phyloP scores from a whole-genome alignment of 2,888 invertebrate species.

The Cyrtodaria siliqua region DNA sequence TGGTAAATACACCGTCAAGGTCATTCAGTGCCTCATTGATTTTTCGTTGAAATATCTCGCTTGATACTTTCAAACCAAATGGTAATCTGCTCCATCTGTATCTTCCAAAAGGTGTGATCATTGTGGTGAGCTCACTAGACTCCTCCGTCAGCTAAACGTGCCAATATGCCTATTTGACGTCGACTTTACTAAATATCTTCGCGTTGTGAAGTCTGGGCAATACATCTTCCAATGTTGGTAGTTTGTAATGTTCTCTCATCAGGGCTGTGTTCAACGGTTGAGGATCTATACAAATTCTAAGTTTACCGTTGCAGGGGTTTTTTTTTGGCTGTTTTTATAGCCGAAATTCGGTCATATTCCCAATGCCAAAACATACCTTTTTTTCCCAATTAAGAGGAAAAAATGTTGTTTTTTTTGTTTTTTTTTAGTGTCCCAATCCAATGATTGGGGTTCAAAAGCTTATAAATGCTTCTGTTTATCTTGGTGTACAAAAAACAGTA shows the following conservation, averaged over 20 bases:
- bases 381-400: no score
- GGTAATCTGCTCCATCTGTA: conserved; percentile 52
- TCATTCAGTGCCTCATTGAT: conserved; percentile 43
- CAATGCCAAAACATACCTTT: no score
- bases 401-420: no score
- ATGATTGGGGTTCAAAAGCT: no score
- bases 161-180: conserved; percentile 61
- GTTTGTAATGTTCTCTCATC: conserved; percentile 40
- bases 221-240: no score
- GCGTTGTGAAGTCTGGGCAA: conserved; percentile 57
- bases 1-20: conserved; percentile 33
- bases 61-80: conserved; percentile 37
- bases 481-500: no score
- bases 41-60: conserved; percentile 61
- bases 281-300: conserved; percentile 56
- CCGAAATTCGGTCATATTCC: no score
- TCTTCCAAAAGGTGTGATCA: conserved; percentile 64
- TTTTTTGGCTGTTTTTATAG: no score
- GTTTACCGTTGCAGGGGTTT: conserved; percentile 38
- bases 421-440: no score
- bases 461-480: no score
- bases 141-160: conserved; percentile 55
- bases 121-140: conserved; percentile 53
- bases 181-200: conserved; percentile 60
- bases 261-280: conserved; percentile 59